These are phyloP conservation scores for Brachionus sp. DNA, from an alignment of 1,140 invertebrate species.

Conservation along the genomic window DNA sequence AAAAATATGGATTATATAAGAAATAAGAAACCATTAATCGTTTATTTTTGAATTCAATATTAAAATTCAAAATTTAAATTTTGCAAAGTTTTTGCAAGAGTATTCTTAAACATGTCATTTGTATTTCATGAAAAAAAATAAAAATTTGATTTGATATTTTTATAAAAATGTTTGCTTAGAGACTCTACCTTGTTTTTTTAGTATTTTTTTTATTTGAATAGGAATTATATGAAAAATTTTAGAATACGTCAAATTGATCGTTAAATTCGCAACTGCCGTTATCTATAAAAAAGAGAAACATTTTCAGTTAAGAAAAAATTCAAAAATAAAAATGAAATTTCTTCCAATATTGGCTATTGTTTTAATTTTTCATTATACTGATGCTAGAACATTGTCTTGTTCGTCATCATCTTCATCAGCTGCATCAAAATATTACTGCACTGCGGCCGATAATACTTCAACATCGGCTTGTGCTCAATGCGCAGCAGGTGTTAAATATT, in stretches of 20 bases:
- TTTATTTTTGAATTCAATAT: too few relatives aligned
- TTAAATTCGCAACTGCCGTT: not conserved
- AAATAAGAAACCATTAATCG: too few relatives aligned
- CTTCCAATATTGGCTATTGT: not conserved
- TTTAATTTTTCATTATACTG: not conserved
- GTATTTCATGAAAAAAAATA: too few relatives aligned
- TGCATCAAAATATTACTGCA: not conserved
- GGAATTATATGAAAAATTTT: too few relatives aligned
- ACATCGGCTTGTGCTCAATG: conserved; percentile 12
- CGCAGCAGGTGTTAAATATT: conserved; percentile 15
- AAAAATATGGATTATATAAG: too few relatives aligned
- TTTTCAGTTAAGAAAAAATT: not conserved
- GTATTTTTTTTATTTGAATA: not conserved
- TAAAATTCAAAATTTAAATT: too few relatives aligned
- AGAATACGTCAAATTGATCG: not conserved
- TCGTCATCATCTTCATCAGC: not conserved
- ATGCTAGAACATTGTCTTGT: not conserved
- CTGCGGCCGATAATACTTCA: not conserved
- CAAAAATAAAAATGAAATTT: conserved; percentile 1
- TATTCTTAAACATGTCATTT: too few relatives aligned
- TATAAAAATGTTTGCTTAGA: not conserved
- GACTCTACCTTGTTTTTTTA: not conserved
- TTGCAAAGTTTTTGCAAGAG: too few relatives aligned
- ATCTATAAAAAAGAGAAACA: not conserved
- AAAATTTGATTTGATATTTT: not conserved